phyloP scores from a whole-genome alignment of 2,113 vertebrate genomes.

The Cynoglossus semilaevis region DNA sequence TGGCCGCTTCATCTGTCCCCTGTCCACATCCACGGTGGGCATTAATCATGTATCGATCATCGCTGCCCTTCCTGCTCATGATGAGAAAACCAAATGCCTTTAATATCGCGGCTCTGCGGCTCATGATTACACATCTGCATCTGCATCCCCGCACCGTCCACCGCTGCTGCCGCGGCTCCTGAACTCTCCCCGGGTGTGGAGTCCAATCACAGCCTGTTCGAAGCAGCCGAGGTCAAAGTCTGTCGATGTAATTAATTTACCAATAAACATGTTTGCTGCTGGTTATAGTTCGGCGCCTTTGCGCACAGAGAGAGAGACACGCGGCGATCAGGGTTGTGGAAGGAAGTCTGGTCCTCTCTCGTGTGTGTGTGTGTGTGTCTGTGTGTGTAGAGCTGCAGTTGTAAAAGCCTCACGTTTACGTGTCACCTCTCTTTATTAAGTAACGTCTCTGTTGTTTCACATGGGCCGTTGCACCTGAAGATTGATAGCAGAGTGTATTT shows the following conservation, averaged over 20 bases:
- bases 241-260: conserved; percentile 57
- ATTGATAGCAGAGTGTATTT: conserved; percentile 52
- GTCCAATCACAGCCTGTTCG: conserved; percentile 9
- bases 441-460: conserved; percentile 40
- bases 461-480: conserved; percentile 55
- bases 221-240: conserved; percentile 21
- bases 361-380: conserved; percentile 21
- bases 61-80: conserved; percentile 62
- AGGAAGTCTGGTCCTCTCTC: conserved; percentile 14
- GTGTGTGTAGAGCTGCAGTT: conserved; percentile 4
- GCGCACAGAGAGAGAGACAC: conserved; percentile 1
- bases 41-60: conserved; percentile 66
- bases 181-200: not conserved
- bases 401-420: conserved; percentile 14
- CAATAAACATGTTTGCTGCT: conserved; percentile 53
- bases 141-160: not conserved
- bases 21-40: conserved; percentile 44
- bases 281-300: conserved; percentile 35
- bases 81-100: conserved; percentile 63
- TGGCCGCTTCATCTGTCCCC: conserved; percentile 9
- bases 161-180: not conserved
- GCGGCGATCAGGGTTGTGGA: not conserved
- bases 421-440: conserved; percentile 40
- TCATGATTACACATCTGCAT: conserved; percentile 42
- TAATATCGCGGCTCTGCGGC: conserved; percentile 48